These are phyloP conservation scores for Chironomus riparius DNA, from an alignment of 2,888 invertebrate species.

Conservation along the genomic window DNA sequence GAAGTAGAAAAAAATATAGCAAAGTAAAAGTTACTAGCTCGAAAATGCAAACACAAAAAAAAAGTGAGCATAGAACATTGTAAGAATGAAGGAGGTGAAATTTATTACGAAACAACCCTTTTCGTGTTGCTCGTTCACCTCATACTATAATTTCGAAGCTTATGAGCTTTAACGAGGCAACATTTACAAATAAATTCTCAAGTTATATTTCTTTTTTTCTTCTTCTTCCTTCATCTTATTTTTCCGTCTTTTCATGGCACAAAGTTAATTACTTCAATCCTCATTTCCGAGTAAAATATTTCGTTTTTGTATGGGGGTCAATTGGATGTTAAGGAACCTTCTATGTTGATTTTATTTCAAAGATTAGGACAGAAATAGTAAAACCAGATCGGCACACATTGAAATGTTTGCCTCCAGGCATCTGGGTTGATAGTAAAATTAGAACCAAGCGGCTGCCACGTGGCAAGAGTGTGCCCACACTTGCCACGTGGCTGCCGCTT, in stretches of 20 bases:
- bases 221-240: neutral
- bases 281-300: no score
- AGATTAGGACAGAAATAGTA: no score
- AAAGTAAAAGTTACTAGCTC: neutral
- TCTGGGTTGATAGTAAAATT: no score
- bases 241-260: neutral
- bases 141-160: neutral
- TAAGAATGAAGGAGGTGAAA: neutral
- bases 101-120: conserved; percentile 20
- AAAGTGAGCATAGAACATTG: neutral
- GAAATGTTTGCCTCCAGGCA: no score
- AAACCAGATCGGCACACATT: no score
- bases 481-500: no score
- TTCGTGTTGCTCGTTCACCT: conserved; percentile 7
- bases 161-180: conserved; percentile 4
- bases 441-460: no score
- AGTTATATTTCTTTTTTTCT: neutral
- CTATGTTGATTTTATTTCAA: no score
- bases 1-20: neutral
- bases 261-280: neutral
- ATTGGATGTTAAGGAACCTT: no score
- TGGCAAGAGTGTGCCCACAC: no score
- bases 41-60: conserved; percentile 1
- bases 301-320: no score
- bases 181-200: neutral